Base-by-base conservation (phyloP, 2,797 vertebrate species). In the Okamejei kenojei region DNA sequence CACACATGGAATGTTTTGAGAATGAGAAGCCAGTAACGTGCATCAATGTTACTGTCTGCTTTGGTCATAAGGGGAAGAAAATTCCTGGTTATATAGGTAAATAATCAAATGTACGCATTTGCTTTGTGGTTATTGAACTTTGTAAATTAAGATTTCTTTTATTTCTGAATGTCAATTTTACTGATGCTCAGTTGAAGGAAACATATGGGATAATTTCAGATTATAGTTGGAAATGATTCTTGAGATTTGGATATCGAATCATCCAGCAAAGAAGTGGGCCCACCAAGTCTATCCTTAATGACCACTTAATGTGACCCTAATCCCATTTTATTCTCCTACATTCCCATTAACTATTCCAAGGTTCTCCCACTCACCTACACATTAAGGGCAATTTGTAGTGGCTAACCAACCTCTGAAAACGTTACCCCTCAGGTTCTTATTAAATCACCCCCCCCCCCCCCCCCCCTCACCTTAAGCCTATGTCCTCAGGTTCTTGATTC, bases 31-130 rank as follows among this genome's bases (percentile, higher is more conserved):
- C 97, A 32, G 96, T 96, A 0, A 95, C 96, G 92, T 99, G 98
- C 94, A 94, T 98, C 95, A 95, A 97, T 21, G 93, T 98, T 38
- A 97, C 94, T 0, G 94, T 99, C 38, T 99, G 99, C 94, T 99
- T 99, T 96, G 95, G 93, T 88, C 97, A 98, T 45, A 95, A 94
- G 54, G 98, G 98, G 94, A 97, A 96, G 94, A 95, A 96, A 1
- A 97, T 97, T 90, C 97, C 95, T 92, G 97, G 97, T 94, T 95
- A 95, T 61, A 97, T 98, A 93, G 98, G 98, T 99, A 97, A 73
- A 96, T 73, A 74, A 92, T n/a, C 26, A 76, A 10, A 74, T 21
- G 73, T 73, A 1, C 71, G 21, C 68, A 15, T 1, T 1, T 76
- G 3, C n/a, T 21, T 11, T 11, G n/a, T 90, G 63, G 65, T 71